Evolutionary conservation across 2,113 vertebrate genomes (phyloP).

Genomic region (Cricetomys ansorgei): DNA sequence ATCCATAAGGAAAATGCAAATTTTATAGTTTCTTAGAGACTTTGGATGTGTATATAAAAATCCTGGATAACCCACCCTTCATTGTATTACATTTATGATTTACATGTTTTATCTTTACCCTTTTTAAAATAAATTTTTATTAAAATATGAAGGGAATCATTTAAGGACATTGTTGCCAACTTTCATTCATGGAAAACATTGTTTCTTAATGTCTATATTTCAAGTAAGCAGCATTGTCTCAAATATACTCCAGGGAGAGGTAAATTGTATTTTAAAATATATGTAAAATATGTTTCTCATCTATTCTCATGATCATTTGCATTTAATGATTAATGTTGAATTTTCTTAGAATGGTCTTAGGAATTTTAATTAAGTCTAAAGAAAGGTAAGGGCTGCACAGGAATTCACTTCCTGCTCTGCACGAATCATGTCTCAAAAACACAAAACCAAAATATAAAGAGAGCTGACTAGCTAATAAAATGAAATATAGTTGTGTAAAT

Average conservation of each 20-base stretch:
- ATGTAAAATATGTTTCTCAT: neutral
- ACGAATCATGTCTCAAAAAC: neutral
- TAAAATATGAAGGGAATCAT: constrained; percentile 17
- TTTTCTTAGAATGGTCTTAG: neutral
- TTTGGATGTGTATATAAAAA: neutral
- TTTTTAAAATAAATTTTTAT: constrained; percentile 6
- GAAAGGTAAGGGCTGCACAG: neutral
- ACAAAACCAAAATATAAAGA: neutral
- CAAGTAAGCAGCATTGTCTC: neutral
- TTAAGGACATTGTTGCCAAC: neutral
- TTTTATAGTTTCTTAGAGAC: neutral
- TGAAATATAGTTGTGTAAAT: neutral
- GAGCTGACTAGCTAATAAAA: constrained; percentile 9
- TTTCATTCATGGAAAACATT: neutral
- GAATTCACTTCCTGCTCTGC: neutral
- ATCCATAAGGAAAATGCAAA: neutral
- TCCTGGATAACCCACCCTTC: neutral
- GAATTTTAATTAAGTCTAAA: constrained; percentile 37
- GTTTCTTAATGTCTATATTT: neutral
- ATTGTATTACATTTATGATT: neutral
- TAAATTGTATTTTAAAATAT: neutral
- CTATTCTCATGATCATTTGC: neutral
- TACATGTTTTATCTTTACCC: neutral
- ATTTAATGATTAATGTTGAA: neutral
- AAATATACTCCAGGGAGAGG: neutral